Evolutionary conservation across 2,888 invertebrate genomes (phyloP).

Genomic region (Erpobdella octoculata): DNA sequence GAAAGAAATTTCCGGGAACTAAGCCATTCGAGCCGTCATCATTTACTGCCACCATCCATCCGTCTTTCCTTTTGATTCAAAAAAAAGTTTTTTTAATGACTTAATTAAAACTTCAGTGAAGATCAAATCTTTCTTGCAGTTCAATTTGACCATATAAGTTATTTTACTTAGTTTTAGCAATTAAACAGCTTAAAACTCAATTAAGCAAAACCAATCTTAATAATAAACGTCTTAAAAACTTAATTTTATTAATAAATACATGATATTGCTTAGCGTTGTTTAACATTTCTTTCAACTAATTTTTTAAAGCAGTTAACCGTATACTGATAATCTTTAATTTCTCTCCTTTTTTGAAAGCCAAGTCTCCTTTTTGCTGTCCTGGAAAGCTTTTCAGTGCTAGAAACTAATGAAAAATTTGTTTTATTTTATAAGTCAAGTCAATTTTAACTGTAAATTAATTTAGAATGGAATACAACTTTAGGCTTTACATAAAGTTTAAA

Average conservation of each 20-base stretch:
- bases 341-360: constrained; percentile 12
- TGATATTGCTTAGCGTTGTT: background rate
- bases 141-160: background rate
- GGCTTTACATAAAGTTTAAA: no score
- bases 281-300: background rate
- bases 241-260: no score
- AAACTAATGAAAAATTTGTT: constrained; percentile 17
- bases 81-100: background rate
- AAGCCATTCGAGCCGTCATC: constrained; percentile 1
- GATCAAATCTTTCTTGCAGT: background rate
- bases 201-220: background rate
- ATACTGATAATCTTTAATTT: background rate
- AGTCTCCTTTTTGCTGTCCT: constrained; percentile 26
- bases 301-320: background rate
- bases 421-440: no score
- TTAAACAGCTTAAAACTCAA: background rate
- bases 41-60: constrained; percentile 26
- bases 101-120: background rate
- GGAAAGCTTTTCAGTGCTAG: constrained; percentile 14
- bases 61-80: constrained; percentile 6
- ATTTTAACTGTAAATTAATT: no score
- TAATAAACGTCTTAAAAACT: background rate
- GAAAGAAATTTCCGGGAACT: constrained; percentile 22
- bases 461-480: no score
- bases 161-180: background rate